phyloP scores from a whole-genome alignment of 2,888 invertebrate genomes.

The Balanococcus diminutus region DNA sequence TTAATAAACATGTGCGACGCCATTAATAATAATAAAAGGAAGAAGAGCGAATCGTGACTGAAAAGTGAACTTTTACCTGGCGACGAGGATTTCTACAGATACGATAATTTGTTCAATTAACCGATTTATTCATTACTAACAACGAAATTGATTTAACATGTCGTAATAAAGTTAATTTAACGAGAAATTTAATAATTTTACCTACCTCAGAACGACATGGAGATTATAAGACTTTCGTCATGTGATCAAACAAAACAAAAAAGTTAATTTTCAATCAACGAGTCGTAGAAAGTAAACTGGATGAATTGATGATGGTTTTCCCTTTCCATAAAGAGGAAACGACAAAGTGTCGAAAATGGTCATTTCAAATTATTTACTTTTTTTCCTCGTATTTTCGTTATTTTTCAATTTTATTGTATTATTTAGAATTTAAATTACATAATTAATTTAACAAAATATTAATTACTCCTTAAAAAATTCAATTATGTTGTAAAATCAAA shows the following conservation, averaged over 20 bases:
- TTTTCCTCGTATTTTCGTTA: neutral
- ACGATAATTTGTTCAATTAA: neutral
- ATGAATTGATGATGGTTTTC: neutral
- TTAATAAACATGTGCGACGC: slow-evolving; percentile 52
- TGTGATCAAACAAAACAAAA: slow-evolving; percentile 51
- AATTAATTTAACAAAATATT: neutral
- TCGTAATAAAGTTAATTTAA: slow-evolving; percentile 32
- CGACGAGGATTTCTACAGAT: neutral
- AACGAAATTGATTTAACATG: neutral
- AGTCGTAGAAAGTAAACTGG: neutral
- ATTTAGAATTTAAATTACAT: neutral
- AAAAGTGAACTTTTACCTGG: slow-evolving; percentile 28
- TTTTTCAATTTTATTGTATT: neutral
- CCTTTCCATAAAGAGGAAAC: neutral
- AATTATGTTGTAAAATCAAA: neutral
- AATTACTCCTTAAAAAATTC: too few relatives aligned
- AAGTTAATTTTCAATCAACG: neutral
- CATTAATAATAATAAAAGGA: slow-evolving; percentile 43
- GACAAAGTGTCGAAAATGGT: neutral
- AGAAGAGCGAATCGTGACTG: neutral
- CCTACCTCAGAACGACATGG: slow-evolving; percentile 49
- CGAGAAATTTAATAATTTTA: slow-evolving; percentile 40
- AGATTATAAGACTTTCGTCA: slow-evolving; percentile 46
- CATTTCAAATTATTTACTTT: neutral
- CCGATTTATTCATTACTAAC: neutral